phyloP scores from a whole-genome alignment of 2,113 vertebrate genomes.

The Hippocampus comes region DNA sequence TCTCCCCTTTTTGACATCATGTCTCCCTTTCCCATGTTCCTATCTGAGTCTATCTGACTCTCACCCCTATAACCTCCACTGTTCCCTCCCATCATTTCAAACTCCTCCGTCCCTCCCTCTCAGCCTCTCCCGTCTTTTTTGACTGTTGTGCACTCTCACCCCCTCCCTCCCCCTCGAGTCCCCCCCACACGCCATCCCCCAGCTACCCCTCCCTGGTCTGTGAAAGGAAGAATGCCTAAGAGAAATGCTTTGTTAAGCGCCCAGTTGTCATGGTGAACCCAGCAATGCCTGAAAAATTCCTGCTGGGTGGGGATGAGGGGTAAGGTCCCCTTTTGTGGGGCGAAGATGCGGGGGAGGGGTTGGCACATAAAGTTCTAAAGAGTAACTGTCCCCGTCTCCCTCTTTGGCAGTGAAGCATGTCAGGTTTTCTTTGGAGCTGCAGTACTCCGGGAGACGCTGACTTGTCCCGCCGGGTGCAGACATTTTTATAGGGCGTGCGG shows the following conservation, averaged over 20 bases:
- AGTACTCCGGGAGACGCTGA: constrained; percentile 34
- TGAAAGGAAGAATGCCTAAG: constrained; percentile 77
- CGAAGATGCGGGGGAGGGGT: constrained; percentile 50
- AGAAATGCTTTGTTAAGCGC: constrained; percentile 80
- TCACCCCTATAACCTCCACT: constrained; percentile 59
- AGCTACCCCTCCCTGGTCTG: constrained; percentile 35
- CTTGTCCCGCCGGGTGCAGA: constrained; percentile 30
- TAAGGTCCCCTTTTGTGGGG: constrained; percentile 70
- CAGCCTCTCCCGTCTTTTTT: constrained; percentile 32
- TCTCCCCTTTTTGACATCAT: constrained; percentile 52
- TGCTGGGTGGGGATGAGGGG: constrained; percentile 71
- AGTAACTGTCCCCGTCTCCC: constrained; percentile 59
- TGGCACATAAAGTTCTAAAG: constrained; percentile 68
- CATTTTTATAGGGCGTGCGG: constrained; percentile 30
- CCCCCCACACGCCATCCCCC: not conserved
- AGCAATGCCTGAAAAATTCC: constrained; percentile 78
- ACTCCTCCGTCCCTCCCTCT: constrained; percentile 36
- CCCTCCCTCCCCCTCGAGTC: constrained; percentile 1
- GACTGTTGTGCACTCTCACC: constrained; percentile 1
- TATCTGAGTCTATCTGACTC: constrained; percentile 50
- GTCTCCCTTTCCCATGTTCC: constrained; percentile 55
- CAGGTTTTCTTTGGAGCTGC: constrained; percentile 45
- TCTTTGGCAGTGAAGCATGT: constrained; percentile 53
- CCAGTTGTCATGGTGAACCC: constrained; percentile 77
- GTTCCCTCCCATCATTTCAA: constrained; percentile 48